Evolutionary conservation across 2,888 invertebrate genomes (phyloP).

Genomic region (Linnaemya vulpina): DNA sequence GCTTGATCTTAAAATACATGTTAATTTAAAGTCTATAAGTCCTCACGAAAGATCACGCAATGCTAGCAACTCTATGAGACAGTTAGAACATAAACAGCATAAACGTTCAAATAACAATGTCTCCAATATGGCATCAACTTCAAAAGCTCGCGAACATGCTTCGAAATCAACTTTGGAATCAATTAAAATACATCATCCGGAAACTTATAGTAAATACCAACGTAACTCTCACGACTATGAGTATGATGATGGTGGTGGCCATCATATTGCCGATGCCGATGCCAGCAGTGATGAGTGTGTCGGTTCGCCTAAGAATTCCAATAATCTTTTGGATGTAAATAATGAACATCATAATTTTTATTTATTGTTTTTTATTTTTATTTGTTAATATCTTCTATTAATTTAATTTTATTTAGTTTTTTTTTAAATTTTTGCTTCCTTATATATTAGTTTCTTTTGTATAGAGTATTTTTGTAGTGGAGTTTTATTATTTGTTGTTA

Average conservation of each 20-base stretch:
- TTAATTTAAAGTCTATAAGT: conserved; percentile 75
- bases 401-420: neutral
- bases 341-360: conserved; percentile 41
- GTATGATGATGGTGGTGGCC: conserved; percentile 73
- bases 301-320: conserved; percentile 76
- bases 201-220: conserved; percentile 76
- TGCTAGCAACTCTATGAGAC: conserved; percentile 81
- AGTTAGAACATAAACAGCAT: conserved; percentile 86
- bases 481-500: too few relatives aligned
- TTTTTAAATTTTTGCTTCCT: neutral
- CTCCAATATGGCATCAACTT: conserved; percentile 60
- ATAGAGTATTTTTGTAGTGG: too few relatives aligned
- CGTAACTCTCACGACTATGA: conserved; percentile 77
- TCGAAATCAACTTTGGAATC: conserved; percentile 70
- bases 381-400: neutral
- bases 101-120: conserved; percentile 61
- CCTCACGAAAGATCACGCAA: conserved; percentile 79
- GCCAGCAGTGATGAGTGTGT: conserved; percentile 75
- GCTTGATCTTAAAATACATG: conserved; percentile 31
- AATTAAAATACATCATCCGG: conserved; percentile 72
- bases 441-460: too few relatives aligned
- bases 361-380: conserved; percentile 11
- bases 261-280: conserved; percentile 63
- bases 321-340: conserved; percentile 79
- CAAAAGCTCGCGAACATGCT: conserved; percentile 71